phyloP scores from a whole-genome alignment of 2,113 vertebrate genomes.

The Varanus komodoensis region DNA sequence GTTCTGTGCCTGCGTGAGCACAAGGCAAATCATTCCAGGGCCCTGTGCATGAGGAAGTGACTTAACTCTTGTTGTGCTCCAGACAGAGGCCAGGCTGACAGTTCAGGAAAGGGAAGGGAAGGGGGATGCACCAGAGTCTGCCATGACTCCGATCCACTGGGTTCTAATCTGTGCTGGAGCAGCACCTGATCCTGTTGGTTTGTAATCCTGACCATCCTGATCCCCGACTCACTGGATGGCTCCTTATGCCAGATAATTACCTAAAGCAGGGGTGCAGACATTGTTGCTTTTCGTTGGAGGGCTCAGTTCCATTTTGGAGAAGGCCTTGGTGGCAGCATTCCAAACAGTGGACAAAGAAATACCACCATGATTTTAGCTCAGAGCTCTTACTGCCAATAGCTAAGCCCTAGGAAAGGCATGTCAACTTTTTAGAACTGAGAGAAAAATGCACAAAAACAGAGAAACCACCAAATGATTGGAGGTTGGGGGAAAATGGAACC shows the following conservation, averaged over 20 bases:
- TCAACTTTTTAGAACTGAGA: no score
- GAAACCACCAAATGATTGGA: no score
- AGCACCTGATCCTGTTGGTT: not conserved
- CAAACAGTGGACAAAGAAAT: no score
- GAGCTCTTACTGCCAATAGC: no score
- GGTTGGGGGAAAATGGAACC: no score
- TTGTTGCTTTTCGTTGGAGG: no score
- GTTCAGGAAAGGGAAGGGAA: not conserved
- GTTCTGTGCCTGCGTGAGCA: not conserved
- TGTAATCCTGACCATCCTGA: not conserved
- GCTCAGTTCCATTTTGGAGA: no score
- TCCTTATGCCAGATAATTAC: not conserved
- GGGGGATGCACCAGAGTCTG: not conserved
- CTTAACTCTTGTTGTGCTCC: not conserved
- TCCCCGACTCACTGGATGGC: not conserved
- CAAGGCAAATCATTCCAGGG: not conserved
- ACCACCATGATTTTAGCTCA: no score
- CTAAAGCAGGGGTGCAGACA: not conserved
- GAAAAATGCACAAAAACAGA: no score
- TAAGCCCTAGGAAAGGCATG: no score
- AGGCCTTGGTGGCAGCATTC: no score
- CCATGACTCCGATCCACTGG: not conserved
- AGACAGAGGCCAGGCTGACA: not conserved
- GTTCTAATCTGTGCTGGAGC: not conserved
- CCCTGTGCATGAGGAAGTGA: not conserved